A percentile compares a stretch with the other conserved stretches of the same genome.
phyloP scores from a whole-genome alignment of 1,140 invertebrate species.

The Pseudomyrmex pallidus region DNA sequence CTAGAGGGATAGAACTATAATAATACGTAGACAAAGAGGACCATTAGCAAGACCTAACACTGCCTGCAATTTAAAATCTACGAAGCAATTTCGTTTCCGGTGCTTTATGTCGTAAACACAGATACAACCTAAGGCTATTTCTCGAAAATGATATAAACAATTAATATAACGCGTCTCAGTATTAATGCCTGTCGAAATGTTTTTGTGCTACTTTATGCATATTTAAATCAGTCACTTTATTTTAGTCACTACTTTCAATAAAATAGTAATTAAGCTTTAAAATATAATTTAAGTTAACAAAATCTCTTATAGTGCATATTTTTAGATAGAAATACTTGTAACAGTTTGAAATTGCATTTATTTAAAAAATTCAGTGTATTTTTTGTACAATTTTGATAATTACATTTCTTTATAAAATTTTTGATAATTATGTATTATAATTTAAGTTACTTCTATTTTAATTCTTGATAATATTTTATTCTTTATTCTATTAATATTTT shows the following conservation, averaged over 20 bases:
- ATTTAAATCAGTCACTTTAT: too few relatives aligned
- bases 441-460: too few relatives aligned
- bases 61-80: slow-evolving; percentile 18
- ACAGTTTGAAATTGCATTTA: neutral
- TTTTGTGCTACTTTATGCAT: slow-evolving; percentile 17
- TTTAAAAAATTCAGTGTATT: neutral
- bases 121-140: slow-evolving; percentile 11
- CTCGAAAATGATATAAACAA: slow-evolving; percentile 4
- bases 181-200: neutral
- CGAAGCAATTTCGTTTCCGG: slow-evolving; percentile 19
- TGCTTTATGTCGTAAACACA: neutral
- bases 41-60: slow-evolving; percentile 27
- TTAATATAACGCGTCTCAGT: slow-evolving; percentile 26
- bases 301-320: neutral
- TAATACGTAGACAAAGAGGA: slow-evolving; percentile 38
- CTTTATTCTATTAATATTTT: too few relatives aligned
- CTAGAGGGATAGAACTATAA: slow-evolving; percentile 35
- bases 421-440: too few relatives aligned
- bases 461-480: too few relatives aligned
- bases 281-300: slow-evolving; percentile 19
- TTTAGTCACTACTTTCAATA: too few relatives aligned
- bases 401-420: too few relatives aligned
- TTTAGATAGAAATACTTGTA: neutral
- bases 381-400: neutral
- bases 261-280: too few relatives aligned